phyloP scores from a whole-genome alignment of 2,113 vertebrate species.

The Chamaetylas fuelleborni region DNA sequence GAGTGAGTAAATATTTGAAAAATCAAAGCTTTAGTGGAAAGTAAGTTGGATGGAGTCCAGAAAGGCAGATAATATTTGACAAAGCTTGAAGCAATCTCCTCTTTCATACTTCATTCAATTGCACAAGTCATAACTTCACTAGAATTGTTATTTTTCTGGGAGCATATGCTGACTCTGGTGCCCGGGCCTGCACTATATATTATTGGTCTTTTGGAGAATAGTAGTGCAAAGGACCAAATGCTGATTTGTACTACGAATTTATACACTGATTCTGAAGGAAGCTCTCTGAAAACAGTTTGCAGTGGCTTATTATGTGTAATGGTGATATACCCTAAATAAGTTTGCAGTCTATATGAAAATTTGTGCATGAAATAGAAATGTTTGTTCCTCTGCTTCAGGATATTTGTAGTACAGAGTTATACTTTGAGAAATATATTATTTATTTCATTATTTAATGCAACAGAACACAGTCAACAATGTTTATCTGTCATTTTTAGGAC shows the following conservation, averaged over 20 bases:
- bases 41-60: background rate
- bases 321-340: background rate
- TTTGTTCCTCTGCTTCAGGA: background rate
- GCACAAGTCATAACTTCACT: background rate
- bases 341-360: background rate
- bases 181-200: background rate
- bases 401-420: background rate
- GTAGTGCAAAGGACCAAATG: background rate
- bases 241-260: background rate
- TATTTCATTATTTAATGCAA: background rate
- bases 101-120: background rate
- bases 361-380: background rate
- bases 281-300: background rate
- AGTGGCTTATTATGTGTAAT: background rate
- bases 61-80: background rate
- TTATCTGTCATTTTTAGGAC: background rate
- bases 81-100: background rate
- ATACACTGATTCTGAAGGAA: background rate
- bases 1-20: background rate
- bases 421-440: background rate
- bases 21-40: background rate
- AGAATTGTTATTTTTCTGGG: background rate
- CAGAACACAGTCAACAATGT: background rate
- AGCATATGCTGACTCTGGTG: rapidly evolving
- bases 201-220: background rate